A percentile compares a stretch with the other conserved stretches of the same genome.
These are phyloP conservation scores for Lanistes nyassanus DNA, from an alignment of 1,140 invertebrate species.

Conservation along the genomic window DNA sequence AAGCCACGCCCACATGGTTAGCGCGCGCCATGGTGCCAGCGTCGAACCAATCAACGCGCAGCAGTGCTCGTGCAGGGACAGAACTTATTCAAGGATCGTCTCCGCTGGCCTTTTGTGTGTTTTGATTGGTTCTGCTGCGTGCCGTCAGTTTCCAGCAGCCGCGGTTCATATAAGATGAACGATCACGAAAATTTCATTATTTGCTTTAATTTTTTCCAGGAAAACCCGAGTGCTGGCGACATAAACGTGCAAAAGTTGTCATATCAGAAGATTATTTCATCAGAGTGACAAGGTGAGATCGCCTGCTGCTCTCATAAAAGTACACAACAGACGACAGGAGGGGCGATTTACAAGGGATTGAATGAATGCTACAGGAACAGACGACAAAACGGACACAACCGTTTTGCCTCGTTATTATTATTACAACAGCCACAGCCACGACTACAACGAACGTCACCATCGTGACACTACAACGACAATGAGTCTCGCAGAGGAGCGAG, in stretches of 20 bases:
- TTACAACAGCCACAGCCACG: constrained; percentile 11
- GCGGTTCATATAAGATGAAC: constrained; percentile 34
- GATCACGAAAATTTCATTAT: constrained; percentile 45
- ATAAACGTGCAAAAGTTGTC: constrained; percentile 20
- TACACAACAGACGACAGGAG: background rate
- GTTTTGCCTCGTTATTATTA: constrained; percentile 25
- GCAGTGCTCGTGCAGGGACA: background rate
- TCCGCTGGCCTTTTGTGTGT: constrained; percentile 13
- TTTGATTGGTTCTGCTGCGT: constrained; percentile 31
- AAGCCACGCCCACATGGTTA: constrained; percentile 20
- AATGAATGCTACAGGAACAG: constrained; percentile 14
- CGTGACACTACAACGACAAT: constrained; percentile 24
- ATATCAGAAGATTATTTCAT: constrained; percentile 20
- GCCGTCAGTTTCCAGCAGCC: constrained; percentile 16
- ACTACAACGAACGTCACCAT: background rate
- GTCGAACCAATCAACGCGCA: constrained; percentile 18
- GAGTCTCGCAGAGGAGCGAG: constrained; percentile 35
- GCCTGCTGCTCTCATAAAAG: background rate
- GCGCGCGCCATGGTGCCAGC: background rate
- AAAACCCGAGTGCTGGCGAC: constrained; percentile 1
- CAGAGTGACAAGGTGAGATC: too few species aligned
- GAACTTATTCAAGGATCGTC: constrained; percentile 1
- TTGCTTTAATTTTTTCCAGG: constrained; percentile 38
- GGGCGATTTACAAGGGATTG: background rate
- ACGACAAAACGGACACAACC: constrained; percentile 23